Percentiles rank a stretch among this genome's conserved stretches.
Conservation (phyloP, 35 echinoderm and acorn worm species). For the Holothuria glaberrima region DNA sequence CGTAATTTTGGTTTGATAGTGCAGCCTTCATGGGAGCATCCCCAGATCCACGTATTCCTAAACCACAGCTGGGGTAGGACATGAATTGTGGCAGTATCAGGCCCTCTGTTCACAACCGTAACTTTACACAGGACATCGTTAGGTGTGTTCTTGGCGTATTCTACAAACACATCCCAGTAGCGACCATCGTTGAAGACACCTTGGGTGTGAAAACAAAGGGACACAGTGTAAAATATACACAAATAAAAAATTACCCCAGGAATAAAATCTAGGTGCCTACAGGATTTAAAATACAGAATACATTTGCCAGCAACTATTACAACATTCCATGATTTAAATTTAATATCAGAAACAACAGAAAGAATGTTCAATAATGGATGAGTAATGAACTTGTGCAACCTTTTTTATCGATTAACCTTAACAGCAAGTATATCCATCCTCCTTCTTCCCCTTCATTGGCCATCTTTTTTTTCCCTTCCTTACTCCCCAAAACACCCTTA, state of each 20-base stretch:
- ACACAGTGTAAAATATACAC: not conserved
- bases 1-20: constrained; percentile 92
- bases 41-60: constrained; percentile 99
- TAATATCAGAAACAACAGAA: too few species aligned
- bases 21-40: constrained; percentile 93
- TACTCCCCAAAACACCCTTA: too few species aligned
- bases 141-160: constrained; percentile 97
- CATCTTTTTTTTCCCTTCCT: too few species aligned
- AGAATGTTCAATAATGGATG: too few species aligned
- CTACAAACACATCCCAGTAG: constrained; percentile 96
- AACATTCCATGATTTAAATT: too few species aligned
- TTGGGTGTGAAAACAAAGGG: not conserved
- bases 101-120: constrained; percentile 90
- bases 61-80: constrained; percentile 89
- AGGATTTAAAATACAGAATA: too few species aligned
- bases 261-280: not conserved
- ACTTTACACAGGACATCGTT: constrained; percentile 92
- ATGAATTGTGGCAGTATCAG: constrained; percentile 95
- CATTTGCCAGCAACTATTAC: too few species aligned
- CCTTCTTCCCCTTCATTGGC: too few species aligned
- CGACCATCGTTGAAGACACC: constrained; percentile 87
- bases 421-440: too few species aligned
- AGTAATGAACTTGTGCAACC: too few species aligned
- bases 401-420: too few species aligned
- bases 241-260: not conserved